Percentiles rank a stretch among this genome's conserved stretches.
Conservation (phyloP, 92 coral and sea anemone genomes). For the Blastomussa wellsi region DNA sequence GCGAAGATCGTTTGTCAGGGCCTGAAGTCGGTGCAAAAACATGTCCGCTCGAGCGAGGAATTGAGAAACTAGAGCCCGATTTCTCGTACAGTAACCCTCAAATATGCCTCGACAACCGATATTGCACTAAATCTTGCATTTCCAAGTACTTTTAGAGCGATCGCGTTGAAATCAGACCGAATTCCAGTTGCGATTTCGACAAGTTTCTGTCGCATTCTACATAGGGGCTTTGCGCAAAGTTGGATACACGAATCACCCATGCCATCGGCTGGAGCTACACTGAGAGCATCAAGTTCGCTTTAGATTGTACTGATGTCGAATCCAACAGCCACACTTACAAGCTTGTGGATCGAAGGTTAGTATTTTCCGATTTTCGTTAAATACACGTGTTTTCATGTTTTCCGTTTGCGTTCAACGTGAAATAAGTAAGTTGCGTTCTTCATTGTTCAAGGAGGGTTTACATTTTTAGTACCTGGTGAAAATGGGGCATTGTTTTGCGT, state of each 20-base stretch:
- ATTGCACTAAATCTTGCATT: slow-evolving; percentile 58
- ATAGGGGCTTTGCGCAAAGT: slow-evolving; percentile 49
- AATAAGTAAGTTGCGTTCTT: slow-evolving; percentile 17
- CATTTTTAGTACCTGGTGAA: neutral
- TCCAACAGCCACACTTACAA: slow-evolving; percentile 87
- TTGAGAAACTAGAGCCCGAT: slow-evolving; percentile 29
- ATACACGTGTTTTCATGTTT: slow-evolving; percentile 48
- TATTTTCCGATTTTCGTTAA: slow-evolving; percentile 30
- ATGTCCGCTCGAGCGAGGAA: slow-evolving; percentile 88
- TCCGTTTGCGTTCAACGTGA: slow-evolving; percentile 30
- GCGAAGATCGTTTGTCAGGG: slow-evolving; percentile 99
- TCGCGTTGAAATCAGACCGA: slow-evolving; percentile 53
- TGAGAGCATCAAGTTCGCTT: slow-evolving; percentile 42
- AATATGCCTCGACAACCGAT: slow-evolving; percentile 48
- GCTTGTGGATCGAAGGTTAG: slow-evolving; percentile 96
- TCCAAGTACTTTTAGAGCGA: slow-evolving; percentile 34
- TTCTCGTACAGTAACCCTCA: slow-evolving; percentile 42
- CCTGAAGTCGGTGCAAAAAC: slow-evolving; percentile 95
- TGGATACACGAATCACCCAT: slow-evolving; percentile 65
- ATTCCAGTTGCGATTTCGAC: slow-evolving; percentile 29
- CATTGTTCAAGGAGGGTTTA: neutral
- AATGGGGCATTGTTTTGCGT: neutral
- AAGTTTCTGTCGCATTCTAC: slow-evolving; percentile 31
- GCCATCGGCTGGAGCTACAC: slow-evolving; percentile 69
- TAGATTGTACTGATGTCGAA: slow-evolving; percentile 82